Evolutionary conservation across 2,797 vertebrate genomes (phyloP), one percentile per base, ranked within the genome.

Genomic region (Hyperoplus lanceolatus): DNA sequence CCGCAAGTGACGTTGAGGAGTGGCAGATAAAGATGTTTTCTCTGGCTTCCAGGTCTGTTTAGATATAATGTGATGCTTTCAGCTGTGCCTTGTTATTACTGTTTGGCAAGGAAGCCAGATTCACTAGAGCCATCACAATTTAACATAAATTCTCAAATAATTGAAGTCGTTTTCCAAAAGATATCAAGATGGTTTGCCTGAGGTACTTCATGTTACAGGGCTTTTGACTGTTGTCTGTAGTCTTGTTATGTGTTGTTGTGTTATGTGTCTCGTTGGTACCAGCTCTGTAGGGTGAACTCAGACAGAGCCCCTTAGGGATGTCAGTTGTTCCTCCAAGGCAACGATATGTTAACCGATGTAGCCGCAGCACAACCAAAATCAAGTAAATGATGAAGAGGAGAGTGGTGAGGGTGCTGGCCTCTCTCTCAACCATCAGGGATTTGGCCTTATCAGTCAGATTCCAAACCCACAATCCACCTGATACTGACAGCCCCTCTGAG

Each of bases 251-350:
- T 29, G 29, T 29, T 21, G 21, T 21, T 21, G 29, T 29, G 29
- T 29, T 29, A 29, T 29, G 29, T 29, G 29, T 29, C 29, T 29
- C 29, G 29, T 29, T 29, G 29, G 29, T 79, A 96, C 96, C 94
- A 70, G 79, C 90, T 95, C 63, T 94, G 93, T 60, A 95, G 79
- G 39, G 91, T 93, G 91, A 96, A 93, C 71, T 94, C 92, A 0
- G 96, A 92, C 82, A 94, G 87, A 0, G 96, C 95, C 18, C 94
- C 96, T 29, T 0, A 91, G 69, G 0, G 95, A 92, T 0, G 70
- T 94, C 87, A 97, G 88, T 90, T 96, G 97, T 77, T 97, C 94
- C 79, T 98, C 97, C 85, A 98, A 89, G 55, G 96, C 96, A 43
- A 91, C 81, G 0, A 97, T 96, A 39, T 97, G 96, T 65, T 97